Conservation (phyloP, 2,888 invertebrate species). For the Drosophila kuntzei region DNA sequence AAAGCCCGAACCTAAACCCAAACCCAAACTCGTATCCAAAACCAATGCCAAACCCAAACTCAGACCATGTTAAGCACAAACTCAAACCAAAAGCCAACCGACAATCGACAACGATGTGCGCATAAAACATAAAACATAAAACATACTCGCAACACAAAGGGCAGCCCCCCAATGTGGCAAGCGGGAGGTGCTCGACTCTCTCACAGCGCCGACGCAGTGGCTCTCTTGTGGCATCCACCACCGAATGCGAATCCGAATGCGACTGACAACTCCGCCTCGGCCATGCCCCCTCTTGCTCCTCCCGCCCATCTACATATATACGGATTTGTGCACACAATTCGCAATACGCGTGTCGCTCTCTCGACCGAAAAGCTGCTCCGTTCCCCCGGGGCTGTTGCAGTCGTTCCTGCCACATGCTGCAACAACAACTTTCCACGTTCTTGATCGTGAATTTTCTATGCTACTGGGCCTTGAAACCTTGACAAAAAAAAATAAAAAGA, state of each 20-base stretch:
- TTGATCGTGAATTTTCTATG: slow-evolving; percentile 85
- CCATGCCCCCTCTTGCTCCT: slow-evolving; percentile 21
- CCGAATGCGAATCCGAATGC: slow-evolving; percentile 42
- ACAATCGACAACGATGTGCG: slow-evolving; percentile 27
- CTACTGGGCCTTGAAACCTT: slow-evolving; percentile 84
- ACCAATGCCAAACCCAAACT: slow-evolving; percentile 5
- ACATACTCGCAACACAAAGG: slow-evolving; percentile 48
- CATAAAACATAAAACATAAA: slow-evolving; percentile 56
- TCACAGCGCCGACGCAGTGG: slow-evolving; percentile 72
- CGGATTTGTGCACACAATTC: slow-evolving; percentile 31
- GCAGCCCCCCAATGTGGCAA: slow-evolving; percentile 25
- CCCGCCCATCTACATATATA: slow-evolving; percentile 7
- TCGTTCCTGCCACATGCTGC: slow-evolving; percentile 43
- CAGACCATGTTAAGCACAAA: slow-evolving; percentile 1
- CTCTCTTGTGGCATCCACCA: slow-evolving; percentile 52
- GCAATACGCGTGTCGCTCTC: slow-evolving; percentile 77
- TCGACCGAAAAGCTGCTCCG: slow-evolving; percentile 27
- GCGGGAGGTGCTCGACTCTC: slow-evolving; percentile 48
- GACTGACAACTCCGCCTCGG: slow-evolving; percentile 65
- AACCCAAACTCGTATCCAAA: slow-evolving; percentile 5
- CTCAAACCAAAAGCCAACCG: slow-evolving; percentile 18
- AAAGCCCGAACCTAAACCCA: neutral
- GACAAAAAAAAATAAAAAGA: slow-evolving; percentile 18
- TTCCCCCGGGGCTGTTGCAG: slow-evolving; percentile 12
- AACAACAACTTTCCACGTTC: slow-evolving; percentile 83